Evolutionary conservation across 1,140 invertebrate species (phyloP), one percentile per base, ranked within the genome.

Genomic region (Drosophila arizonae): DNA sequence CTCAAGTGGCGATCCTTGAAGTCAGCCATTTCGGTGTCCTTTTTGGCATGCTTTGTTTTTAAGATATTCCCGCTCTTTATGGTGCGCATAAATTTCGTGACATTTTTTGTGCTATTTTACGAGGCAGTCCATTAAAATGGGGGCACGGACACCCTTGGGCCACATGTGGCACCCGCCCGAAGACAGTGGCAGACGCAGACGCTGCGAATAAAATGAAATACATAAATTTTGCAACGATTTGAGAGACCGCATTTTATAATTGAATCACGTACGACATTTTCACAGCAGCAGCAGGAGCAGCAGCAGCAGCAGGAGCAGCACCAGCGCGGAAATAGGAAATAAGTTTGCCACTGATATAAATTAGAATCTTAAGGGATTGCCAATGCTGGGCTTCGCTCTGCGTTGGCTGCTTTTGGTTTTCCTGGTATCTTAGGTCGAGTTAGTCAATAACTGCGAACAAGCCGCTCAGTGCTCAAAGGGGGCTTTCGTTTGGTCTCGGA

Each of bases 191-290:
- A 66, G 58, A 63, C 48, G n/a, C 60, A 46, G 15, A 65, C 61
- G 75, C 24, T 52, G 71, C 55, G 88, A 90, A 90, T 88, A 90
- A 90, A 90, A 90, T 81, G 84, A 90, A 90, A 90, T 82, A 90
- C 88, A 90, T 90, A 90, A 90, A 90, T 90, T 90, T 90, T 90
- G 76, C 84, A 90, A 90, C 88, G 88, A 90, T 90, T 90, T 90
- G 84, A 90, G 85, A 81, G 88, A 90, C 88, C 88, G 84, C 88
- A 90, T 85, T 90, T 90, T 90, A 90, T 90, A 90, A 90, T 90
- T 90, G 88, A 90, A 90, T 90, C 88, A 90, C 88, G 88, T 90
- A 90, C 88, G 84, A 90, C 88, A 76, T 77, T 90, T 82, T 84
- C 73, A 70, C 60, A 75, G 72, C 61, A 67, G 28, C 6, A 33